phyloP scores from a whole-genome alignment of 2,113 vertebrate genomes.

The Aegypius monachus region DNA sequence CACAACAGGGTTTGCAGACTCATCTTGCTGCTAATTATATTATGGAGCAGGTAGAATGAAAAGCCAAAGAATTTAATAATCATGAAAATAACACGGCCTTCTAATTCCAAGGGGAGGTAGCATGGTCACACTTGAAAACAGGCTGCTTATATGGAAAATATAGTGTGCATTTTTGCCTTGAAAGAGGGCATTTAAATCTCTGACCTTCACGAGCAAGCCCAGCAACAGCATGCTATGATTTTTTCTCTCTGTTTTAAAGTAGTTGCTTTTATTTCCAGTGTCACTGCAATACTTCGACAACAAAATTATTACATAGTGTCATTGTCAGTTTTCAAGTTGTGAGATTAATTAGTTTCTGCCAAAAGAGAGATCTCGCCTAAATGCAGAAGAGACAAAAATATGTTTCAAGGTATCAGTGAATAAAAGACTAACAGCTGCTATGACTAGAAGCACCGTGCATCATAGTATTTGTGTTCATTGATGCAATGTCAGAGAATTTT shows the following conservation, averaged over 20 bases:
- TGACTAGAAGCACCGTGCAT: background rate
- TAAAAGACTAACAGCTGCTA: background rate
- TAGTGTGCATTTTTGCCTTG: background rate
- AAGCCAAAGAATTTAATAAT: background rate
- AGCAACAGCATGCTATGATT: background rate
- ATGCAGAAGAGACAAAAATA: background rate
- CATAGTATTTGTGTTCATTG: background rate
- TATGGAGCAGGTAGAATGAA: background rate
- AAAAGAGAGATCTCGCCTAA: background rate
- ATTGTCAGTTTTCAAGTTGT: background rate
- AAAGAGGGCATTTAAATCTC: background rate
- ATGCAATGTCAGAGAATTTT: background rate
- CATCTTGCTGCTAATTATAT: background rate
- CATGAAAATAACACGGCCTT: background rate
- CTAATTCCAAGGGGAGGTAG: background rate
- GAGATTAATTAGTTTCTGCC: background rate
- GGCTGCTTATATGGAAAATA: background rate
- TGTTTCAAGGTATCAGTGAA: background rate
- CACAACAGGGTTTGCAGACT: background rate
- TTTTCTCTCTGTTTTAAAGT: background rate
- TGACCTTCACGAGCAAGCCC: background rate
- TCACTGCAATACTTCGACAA: background rate
- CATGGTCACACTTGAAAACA: background rate
- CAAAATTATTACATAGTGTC: background rate
- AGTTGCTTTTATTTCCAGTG: background rate